Conservation (phyloP, 2,113 vertebrate genomes). For the cattle (Bos taurus) region DNA sequence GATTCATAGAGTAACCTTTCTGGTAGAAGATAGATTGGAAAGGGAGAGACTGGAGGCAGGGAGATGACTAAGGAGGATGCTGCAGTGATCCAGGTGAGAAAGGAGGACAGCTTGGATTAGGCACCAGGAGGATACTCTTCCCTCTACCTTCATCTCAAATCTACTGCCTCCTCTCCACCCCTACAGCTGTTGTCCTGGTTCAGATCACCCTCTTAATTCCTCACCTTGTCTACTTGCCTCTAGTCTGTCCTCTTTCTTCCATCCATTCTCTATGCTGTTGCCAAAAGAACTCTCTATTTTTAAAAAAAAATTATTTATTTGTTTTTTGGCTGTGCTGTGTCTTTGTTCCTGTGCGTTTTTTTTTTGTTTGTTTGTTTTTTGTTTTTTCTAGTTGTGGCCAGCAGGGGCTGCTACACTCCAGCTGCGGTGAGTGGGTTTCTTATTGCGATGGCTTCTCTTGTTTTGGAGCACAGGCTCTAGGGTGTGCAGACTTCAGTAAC, state of each 20-base stretch:
- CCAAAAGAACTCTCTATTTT: background rate
- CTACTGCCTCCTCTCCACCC: background rate
- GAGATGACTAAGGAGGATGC: background rate
- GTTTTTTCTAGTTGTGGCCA: background rate
- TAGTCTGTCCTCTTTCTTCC: background rate
- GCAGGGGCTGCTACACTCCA: background rate
- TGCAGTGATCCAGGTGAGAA: rapidly evolving
- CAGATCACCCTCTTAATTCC: too few species aligned
- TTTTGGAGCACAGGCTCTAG: background rate
- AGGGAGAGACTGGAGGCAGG: background rate
- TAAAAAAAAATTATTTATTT: background rate
- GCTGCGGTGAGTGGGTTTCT: background rate
- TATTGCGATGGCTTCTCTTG: background rate
- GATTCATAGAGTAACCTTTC: background rate
- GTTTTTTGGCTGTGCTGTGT: background rate
- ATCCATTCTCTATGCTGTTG: background rate
- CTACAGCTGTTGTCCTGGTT: rapidly evolving
- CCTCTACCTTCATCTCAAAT: background rate
- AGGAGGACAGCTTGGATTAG: background rate
- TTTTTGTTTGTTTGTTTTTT: too few species aligned
- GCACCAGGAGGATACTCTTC: background rate
- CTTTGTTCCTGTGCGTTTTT: background rate
- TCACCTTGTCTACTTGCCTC: background rate
- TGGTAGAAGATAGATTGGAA: background rate
- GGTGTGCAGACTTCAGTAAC: background rate